phyloP scores from a whole-genome alignment of 1,140 invertebrate species.

The roundworm (Caenorhabditis elegans) region DNA sequence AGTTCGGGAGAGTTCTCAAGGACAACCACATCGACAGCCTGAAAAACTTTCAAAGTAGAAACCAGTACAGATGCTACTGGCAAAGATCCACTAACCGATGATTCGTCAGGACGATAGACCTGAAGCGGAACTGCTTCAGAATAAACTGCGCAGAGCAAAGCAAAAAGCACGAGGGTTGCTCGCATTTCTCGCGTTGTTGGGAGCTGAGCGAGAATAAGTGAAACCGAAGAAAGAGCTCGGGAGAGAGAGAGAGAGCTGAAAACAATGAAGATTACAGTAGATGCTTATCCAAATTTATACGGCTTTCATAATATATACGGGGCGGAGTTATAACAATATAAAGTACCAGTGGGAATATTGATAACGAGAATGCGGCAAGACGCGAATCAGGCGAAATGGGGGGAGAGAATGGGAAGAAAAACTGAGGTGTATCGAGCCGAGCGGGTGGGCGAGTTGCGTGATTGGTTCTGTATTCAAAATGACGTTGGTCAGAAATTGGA shows the following conservation, averaged over 20 bases:
- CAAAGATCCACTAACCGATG: background rate
- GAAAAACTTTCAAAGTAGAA: background rate
- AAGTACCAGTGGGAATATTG: background rate
- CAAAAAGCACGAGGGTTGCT: background rate
- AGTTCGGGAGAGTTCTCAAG: background rate
- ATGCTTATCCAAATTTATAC: background rate
- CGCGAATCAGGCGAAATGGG: background rate
- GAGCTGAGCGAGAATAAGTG: background rate
- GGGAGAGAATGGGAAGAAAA: background rate
- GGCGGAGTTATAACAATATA: background rate
- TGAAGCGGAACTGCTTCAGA: background rate
- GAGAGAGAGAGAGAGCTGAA: background rate
- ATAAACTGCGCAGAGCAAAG: background rate
- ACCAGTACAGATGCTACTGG: background rate
- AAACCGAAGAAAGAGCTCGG: slow-evolving; percentile 20
- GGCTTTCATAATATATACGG: background rate
- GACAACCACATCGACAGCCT: background rate
- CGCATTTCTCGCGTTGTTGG: background rate
- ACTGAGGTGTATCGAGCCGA: too few species aligned
- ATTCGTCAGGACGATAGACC: background rate
- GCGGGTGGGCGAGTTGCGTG: background rate
- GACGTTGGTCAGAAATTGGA: background rate
- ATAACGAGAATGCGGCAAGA: background rate
- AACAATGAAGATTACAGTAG: slow-evolving; percentile 13
- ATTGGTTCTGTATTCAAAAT: background rate